Percentiles rank a stretch among this genome's conserved stretches.
Conservation (phyloP, 2,113 vertebrate species). For the Sinocyclocheilus maitianheensis region DNA sequence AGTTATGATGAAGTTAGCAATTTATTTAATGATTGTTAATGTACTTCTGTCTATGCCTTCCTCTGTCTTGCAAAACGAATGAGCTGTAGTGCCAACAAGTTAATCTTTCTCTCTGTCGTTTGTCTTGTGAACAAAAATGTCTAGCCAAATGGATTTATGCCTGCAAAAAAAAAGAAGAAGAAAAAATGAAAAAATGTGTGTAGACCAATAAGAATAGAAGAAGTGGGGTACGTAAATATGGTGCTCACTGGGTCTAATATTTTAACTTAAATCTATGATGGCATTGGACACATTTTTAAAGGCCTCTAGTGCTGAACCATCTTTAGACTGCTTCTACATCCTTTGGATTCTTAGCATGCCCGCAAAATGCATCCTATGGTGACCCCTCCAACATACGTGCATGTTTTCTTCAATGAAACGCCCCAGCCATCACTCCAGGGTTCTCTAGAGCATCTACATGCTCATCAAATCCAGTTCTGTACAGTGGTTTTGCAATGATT, state of each 20-base stretch:
- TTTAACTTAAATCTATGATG: slow-evolving; percentile 58
- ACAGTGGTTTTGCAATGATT: slow-evolving; percentile 61
- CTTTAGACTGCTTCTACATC: slow-evolving; percentile 61
- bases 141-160: slow-evolving; percentile 71
- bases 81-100: slow-evolving; percentile 76
- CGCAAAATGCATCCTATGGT: slow-evolving; percentile 69
- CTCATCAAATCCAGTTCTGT: slow-evolving; percentile 63
- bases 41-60: slow-evolving; percentile 75
- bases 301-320: slow-evolving; percentile 56
- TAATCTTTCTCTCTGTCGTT: slow-evolving; percentile 66
- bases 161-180: slow-evolving; percentile 49
- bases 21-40: slow-evolving; percentile 72
- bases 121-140: slow-evolving; percentile 72
- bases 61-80: slow-evolving; percentile 75
- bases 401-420: slow-evolving; percentile 64
- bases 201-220: slow-evolving; percentile 51
- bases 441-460: slow-evolving; percentile 57
- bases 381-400: slow-evolving; percentile 67
- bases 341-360: slow-evolving; percentile 69
- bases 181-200: slow-evolving; percentile 43
- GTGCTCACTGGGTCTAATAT: slow-evolving; percentile 55
- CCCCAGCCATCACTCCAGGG: slow-evolving; percentile 56
- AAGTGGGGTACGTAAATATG: slow-evolving; percentile 56
- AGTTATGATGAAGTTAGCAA: slow-evolving; percentile 59
- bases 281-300: slow-evolving; percentile 57